Evolutionary conservation across 1,140 invertebrate species (phyloP), one percentile per base, ranked within the genome.

Genomic region (Trinorchestia longiramus): DNA sequence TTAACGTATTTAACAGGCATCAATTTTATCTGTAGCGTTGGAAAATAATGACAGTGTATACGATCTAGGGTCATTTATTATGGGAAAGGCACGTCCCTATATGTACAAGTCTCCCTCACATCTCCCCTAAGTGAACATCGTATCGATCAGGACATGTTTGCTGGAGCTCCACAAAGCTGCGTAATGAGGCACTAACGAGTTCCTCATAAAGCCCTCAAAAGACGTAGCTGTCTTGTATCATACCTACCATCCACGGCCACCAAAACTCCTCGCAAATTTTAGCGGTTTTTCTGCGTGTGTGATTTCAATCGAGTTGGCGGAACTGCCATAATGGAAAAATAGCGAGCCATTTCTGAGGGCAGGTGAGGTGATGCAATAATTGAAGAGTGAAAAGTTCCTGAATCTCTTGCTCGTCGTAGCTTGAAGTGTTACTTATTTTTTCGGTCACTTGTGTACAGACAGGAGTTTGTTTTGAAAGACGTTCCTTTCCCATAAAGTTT

Each of bases 141-240:
- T 77, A 77, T 77, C 62, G 62, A 77, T 77, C 62, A 77, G 62
- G 36, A 77, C 62, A 77, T 77, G 62, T 77, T 77, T 77, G 62
- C 62, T 77, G 62, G 62, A 36, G 62, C 62, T 28, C 62, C 62
- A 77, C 62, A 77, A 77, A 77, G 62, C 62, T 77, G 62, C 62
- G 62, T 77, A 77, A 77, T 77, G 62, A 77, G 62, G 62, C 62
- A 77, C 62, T 77, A 77, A 77, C 62, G 62, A 77, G 62, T 77
- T 77, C 62, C 62, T 77, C 62, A 77, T 77, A 77, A 77, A 77
- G 62, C 62, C 62, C 62, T 77, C 62, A 77, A 77, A 77, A 77
- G 62, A 77, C 62, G 62, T 77, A 36, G 62, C 62, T 77, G 62
- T 77, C 62, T 53, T 77, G 62, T 77, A 77, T 77, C 62, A 77